Conservation (phyloP, 2,888 invertebrate genomes). For the Catocala fraxini region DNA sequence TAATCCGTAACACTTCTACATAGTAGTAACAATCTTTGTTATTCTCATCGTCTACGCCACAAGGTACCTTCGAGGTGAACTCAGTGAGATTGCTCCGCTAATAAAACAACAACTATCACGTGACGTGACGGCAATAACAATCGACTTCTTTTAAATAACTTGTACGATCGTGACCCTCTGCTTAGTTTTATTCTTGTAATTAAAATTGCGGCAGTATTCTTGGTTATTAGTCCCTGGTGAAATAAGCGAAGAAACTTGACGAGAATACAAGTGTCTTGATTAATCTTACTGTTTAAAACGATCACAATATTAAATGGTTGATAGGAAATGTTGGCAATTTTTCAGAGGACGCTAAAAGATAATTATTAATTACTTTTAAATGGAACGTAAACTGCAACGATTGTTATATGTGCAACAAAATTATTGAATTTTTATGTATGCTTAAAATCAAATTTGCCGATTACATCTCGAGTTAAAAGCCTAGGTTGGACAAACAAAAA, state of each 20-base stretch:
- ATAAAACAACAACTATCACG: conserved; percentile 54
- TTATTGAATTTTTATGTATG: too few species aligned
- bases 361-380: too few species aligned
- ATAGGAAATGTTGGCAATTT: too few species aligned
- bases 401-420: too few species aligned
- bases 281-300: conserved; percentile 3
- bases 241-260: conserved; percentile 11
- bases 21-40: conserved; percentile 22
- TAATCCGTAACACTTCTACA: conserved; percentile 8
- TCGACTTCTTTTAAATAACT: conserved; percentile 10
- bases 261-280: conserved; percentile 7
- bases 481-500: too few species aligned
- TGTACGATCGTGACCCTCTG: conserved; percentile 13
- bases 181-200: conserved; percentile 13
- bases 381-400: too few species aligned
- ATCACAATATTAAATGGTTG: background rate
- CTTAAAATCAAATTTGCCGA: too few species aligned
- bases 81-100: conserved; percentile 53
- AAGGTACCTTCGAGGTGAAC: conserved; percentile 42
- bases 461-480: too few species aligned
- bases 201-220: conserved; percentile 12
- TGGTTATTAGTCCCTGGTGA: conserved; percentile 11
- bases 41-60: conserved; percentile 37
- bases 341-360: too few species aligned
- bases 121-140: conserved; percentile 50